phyloP scores from a whole-genome alignment of 2,113 vertebrate species.

The Pipa parva region DNA sequence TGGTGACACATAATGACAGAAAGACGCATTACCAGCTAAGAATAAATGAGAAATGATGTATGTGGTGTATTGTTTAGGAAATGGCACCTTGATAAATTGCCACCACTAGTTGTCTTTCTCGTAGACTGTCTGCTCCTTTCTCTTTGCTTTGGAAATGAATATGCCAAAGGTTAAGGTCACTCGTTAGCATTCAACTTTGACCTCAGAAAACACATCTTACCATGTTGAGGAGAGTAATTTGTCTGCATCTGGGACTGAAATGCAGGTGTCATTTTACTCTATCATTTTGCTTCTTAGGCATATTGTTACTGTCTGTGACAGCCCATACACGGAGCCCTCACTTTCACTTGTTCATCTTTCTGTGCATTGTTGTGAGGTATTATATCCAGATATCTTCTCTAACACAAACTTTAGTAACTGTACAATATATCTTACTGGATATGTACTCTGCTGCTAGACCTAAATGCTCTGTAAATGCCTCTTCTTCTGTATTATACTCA shows the following conservation, averaged over 20 bases:
- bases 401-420: neutral
- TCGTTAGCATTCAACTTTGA: conserved; percentile 14
- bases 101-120: neutral
- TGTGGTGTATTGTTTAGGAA: too few relatives aligned
- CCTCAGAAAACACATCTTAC: conserved; percentile 1
- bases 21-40: neutral
- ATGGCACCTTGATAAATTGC: conserved; percentile 9
- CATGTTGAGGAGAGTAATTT: conserved; percentile 7
- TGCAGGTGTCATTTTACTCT: conserved; percentile 8
- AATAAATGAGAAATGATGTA: conserved; percentile 2
- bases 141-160: neutral
- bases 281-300: neutral
- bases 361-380: neutral
- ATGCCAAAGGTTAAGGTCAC: conserved; percentile 7
- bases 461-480: too few relatives aligned
- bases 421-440: neutral
- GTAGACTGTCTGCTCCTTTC: neutral
- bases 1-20: neutral
- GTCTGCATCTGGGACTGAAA: conserved; percentile 3
- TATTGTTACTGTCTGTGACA: neutral
- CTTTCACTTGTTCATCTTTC: neutral
- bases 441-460: too few relatives aligned
- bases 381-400: neutral
- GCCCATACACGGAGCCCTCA: neutral
- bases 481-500: too few relatives aligned